Conservation (phyloP, 2,113 vertebrate genomes). For the Neodontobutis hainanensis region DNA sequence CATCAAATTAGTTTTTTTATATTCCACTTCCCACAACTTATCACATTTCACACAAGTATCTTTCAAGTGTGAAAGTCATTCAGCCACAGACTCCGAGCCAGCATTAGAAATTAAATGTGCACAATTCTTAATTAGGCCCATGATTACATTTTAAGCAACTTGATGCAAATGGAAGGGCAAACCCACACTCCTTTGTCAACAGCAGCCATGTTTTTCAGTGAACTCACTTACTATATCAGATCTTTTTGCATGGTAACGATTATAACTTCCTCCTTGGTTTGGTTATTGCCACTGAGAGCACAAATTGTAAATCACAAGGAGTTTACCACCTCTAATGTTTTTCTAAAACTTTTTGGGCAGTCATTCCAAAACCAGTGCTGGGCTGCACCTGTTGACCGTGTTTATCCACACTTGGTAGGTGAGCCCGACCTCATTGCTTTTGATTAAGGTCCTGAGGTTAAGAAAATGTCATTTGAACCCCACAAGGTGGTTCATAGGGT, state of each 20-base stretch:
- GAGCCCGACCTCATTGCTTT: slow-evolving; percentile 78
- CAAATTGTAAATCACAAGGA: slow-evolving; percentile 30
- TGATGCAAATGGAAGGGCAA: slow-evolving; percentile 23
- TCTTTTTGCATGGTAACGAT: too few relatives aligned
- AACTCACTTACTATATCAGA: neutral
- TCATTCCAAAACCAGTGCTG: slow-evolving; percentile 68
- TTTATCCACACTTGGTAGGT: slow-evolving; percentile 57
- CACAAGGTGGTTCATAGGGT: slow-evolving; percentile 73
- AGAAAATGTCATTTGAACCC: slow-evolving; percentile 86
- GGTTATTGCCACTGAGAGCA: slow-evolving; percentile 16
- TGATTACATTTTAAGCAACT: slow-evolving; percentile 57
- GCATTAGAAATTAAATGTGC: slow-evolving; percentile 56
- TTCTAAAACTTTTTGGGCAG: slow-evolving; percentile 56
- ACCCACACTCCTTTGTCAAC: slow-evolving; percentile 15
- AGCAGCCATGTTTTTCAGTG: slow-evolving; percentile 11
- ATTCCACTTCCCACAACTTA: slow-evolving; percentile 55
- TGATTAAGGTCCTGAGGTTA: slow-evolving; percentile 87
- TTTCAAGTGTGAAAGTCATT: slow-evolving; percentile 56
- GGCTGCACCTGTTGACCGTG: slow-evolving; percentile 46
- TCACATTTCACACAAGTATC: slow-evolving; percentile 55
- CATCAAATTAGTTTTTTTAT: slow-evolving; percentile 46
- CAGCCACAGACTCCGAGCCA: slow-evolving; percentile 35
- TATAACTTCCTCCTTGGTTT: neutral
- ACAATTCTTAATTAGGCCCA: slow-evolving; percentile 62
- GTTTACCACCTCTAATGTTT: slow-evolving; percentile 8